phyloP scores from a whole-genome alignment of 2,113 vertebrate species.

The Pycnonotus jocosus region DNA sequence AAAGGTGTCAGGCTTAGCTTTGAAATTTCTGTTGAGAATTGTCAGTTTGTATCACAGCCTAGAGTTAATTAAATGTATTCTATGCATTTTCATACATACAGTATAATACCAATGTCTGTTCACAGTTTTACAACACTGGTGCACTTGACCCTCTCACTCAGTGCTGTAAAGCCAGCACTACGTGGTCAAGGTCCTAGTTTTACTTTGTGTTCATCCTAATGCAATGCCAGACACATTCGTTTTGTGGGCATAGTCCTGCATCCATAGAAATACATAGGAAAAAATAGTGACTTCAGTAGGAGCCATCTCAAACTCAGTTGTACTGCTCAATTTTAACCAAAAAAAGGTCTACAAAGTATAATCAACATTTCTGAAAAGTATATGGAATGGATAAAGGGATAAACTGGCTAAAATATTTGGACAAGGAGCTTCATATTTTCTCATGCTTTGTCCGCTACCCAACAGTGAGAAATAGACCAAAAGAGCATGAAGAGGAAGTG shows the following conservation, averaged over 20 bases:
- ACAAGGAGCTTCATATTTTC: not conserved
- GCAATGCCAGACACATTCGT: not conserved
- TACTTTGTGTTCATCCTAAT: not conserved
- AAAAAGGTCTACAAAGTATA: not conserved
- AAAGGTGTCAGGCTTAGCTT: slow-evolving; percentile 31
- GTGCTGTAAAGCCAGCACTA: not conserved
- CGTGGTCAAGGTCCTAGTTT: not conserved
- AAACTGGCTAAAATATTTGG: not conserved
- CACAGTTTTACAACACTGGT: not conserved
- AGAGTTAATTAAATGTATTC: slow-evolving; percentile 17
- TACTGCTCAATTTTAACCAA: not conserved
- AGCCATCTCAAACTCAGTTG: not conserved
- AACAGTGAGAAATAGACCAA: not conserved
- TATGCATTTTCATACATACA: slow-evolving; percentile 4
- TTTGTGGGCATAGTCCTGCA: not conserved
- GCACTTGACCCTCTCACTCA: slow-evolving; percentile 22
- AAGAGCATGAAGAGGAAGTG: not conserved
- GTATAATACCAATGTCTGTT: not conserved
- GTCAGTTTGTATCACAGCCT: slow-evolving; percentile 14
- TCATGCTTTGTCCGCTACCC: not conserved
- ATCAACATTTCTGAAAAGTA: not conserved
- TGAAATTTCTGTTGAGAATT: slow-evolving; percentile 10
- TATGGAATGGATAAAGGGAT: not conserved
- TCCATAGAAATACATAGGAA: not conserved
- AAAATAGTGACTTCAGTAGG: not conserved